Conservation (phyloP, 2,797 vertebrate species). For the Kryptopterus vitreolus region DNA sequence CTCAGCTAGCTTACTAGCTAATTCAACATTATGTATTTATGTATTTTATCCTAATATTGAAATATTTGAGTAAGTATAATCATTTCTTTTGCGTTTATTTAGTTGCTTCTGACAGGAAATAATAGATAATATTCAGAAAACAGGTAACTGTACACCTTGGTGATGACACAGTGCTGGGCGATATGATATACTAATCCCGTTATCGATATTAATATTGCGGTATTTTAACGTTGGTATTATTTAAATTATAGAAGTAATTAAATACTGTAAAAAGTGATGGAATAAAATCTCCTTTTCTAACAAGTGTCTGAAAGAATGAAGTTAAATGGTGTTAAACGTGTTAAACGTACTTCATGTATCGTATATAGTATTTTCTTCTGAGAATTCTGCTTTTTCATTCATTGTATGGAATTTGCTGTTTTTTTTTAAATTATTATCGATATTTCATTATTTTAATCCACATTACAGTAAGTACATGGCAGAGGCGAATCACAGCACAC, state of each 20-base stretch:
- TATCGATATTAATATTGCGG: neutral
- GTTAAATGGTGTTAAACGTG: too few relatives aligned
- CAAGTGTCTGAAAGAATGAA: too few relatives aligned
- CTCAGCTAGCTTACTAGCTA: neutral
- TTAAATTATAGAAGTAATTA: neutral
- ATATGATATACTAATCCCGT: neutral
- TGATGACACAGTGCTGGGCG: neutral
- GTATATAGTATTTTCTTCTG: neutral
- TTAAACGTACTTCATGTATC: too few relatives aligned
- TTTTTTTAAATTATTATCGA: neutral
- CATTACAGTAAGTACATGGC: conserved; percentile 4
- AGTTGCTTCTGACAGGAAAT: neutral
- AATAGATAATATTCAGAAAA: neutral
- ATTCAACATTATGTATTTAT: neutral
- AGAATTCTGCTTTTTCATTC: neutral
- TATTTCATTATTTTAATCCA: neutral
- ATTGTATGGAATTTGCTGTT: too few relatives aligned
- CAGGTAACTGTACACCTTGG: neutral
- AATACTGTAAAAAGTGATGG: neutral
- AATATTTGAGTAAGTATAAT: neutral
- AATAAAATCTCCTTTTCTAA: too few relatives aligned
- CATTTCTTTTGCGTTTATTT: too few relatives aligned
- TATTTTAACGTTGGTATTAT: neutral
- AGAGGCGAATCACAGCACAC: neutral
- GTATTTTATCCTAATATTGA: neutral